Percentiles rank a stretch among this genome's conserved stretches.
Evolutionary conservation across 2,888 invertebrate genomes (phyloP).

Genomic region (Rotaria magnacalcarata): DNA sequence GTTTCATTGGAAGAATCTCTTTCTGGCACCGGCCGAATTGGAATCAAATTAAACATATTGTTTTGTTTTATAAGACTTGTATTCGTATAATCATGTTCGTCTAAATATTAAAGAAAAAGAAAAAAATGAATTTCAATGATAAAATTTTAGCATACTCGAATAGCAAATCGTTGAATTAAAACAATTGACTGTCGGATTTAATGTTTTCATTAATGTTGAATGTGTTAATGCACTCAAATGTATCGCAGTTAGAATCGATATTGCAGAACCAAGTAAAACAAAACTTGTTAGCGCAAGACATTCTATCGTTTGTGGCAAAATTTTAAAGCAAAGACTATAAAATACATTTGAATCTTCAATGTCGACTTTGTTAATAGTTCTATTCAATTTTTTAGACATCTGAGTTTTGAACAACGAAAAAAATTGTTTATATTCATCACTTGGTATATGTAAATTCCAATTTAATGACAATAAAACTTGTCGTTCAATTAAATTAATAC

Average conservation of each 20-base stretch:
- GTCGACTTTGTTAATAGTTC: background rate
- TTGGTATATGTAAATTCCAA: background rate
- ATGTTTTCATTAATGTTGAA: slow-evolving; percentile 20
- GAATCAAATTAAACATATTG: background rate
- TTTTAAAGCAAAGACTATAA: background rate
- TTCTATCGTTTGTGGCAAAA: background rate
- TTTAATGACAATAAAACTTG: background rate
- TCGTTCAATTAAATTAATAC: slow-evolving; percentile 33
- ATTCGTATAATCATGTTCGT: background rate
- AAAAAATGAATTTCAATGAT: background rate
- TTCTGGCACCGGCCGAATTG: background rate
- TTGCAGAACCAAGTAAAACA: slow-evolving; percentile 7
- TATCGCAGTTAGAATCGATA: background rate
- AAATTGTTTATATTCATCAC: background rate
- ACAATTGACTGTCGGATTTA: background rate
- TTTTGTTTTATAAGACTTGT: background rate
- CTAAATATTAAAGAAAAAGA: background rate
- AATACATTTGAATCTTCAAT: background rate
- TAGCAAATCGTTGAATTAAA: background rate
- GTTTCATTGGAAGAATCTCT: background rate
- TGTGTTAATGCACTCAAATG: slow-evolving; percentile 11
- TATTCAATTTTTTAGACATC: background rate
- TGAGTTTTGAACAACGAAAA: background rate
- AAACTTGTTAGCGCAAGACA: slow-evolving; percentile 10
- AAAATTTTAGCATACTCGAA: background rate